Evolutionary conservation across 92 coral and sea anemone genomes (phyloP).

Genomic region (Epizoanthus rinbou): DNA sequence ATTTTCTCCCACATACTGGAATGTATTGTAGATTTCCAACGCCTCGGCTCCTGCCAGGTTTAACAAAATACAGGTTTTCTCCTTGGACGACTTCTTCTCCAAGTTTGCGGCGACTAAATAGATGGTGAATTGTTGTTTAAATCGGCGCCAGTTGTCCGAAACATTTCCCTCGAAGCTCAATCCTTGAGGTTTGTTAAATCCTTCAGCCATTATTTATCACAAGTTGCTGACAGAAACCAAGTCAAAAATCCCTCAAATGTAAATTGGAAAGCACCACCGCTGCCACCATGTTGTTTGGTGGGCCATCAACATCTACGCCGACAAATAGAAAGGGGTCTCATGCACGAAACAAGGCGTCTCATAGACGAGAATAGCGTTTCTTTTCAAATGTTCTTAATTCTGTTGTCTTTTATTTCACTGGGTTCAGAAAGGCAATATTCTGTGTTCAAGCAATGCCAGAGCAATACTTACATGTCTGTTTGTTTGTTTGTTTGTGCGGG

Average conservation of each 20-base stretch:
- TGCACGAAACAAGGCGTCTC: too few species aligned
- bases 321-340: too few species aligned
- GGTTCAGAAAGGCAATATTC: too few species aligned
- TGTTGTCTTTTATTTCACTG: too few species aligned
- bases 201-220: conserved; percentile 20
- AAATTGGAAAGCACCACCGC: neutral
- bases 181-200: conserved; percentile 40
- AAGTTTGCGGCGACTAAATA: conserved; percentile 37
- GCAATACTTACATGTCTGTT: too few species aligned
- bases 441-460: too few species aligned
- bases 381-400: too few species aligned
- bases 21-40: conserved; percentile 39
- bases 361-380: too few species aligned
- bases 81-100: conserved; percentile 27
- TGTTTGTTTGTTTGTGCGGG: too few species aligned
- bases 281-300: neutral
- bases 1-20: too few species aligned
- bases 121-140: conserved; percentile 36
- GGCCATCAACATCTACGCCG: too few species aligned
- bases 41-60: conserved; percentile 50
- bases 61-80: conserved; percentile 30
- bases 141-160: conserved; percentile 43
- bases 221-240: conserved; percentile 16
- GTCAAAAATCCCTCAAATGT: neutral
- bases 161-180: conserved; percentile 43